Evolutionary conservation across 92 coral and sea anemone genomes (phyloP), one percentile per base, ranked within the genome.

Genomic region (Palythoa heliodiscus): DNA sequence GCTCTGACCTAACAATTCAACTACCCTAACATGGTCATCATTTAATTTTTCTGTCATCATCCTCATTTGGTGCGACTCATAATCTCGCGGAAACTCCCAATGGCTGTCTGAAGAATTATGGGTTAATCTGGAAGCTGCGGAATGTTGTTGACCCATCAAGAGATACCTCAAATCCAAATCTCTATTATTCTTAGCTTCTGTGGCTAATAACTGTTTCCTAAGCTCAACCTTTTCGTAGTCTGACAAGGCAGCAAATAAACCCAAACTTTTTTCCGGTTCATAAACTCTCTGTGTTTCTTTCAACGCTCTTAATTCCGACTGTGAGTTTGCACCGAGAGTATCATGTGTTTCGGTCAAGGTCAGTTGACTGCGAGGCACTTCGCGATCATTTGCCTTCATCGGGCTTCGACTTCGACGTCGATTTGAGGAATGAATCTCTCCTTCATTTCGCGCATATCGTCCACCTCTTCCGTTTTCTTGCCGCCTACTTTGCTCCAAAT

Each of bases 391-490:
- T 75, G 88, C 70, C 35, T 57, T 85, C 74, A 75, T 22, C 23
- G 88, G 82, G 75, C 88, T 85, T 75, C 83, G 83, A 71, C 74
- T 74, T 75, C 82, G 83, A 57, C 74, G 35, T 61, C 82, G 25
- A 13, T 48, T 38, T 2, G 82, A 73, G 48, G 52, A 38, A 37
- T 14, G 79, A 74, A n/a, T 72, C 58, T 83, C 87, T 70, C 50
- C 50, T 47, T 58, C 66, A 38, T 77, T 47, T 2, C 87, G 66
- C 16, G 90, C 60, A n/a, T 57, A 24, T n/a, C 73, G 60, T 23
- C 14, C 38, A 14, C 47, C 50, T 43, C 43, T 74, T 43, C 55
- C 87, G n/a, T 55, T 66, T 38, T 77, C 71, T 66, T 35, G 43
- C 72, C 84, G 23, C 25, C n/a, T 40, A 39, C 22, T 16, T 20